Evolutionary conservation across 2,888 invertebrate genomes (phyloP).

Genomic region (Nymphalis c-album): DNA sequence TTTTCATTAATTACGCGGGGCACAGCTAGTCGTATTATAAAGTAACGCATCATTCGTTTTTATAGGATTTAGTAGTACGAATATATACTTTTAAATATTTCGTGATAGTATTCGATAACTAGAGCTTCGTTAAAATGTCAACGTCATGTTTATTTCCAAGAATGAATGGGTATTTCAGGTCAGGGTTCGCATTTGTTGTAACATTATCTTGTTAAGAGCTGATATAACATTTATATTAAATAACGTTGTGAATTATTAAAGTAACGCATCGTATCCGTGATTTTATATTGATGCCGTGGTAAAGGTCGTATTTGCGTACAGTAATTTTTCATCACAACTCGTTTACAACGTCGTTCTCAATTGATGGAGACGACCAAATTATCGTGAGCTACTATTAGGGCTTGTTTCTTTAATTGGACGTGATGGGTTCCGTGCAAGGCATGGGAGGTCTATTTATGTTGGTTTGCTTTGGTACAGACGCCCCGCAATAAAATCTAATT

Average conservation of each 20-base stretch:
- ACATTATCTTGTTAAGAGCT: conserved; percentile 5
- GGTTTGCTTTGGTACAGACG: conserved; percentile 60
- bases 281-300: conserved; percentile 25
- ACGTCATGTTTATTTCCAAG: neutral
- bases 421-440: conserved; percentile 29
- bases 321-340: conserved; percentile 63
- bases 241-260: conserved; percentile 4
- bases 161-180: neutral
- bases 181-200: conserved; percentile 5
- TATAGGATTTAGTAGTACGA: neutral
- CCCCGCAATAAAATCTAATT: conserved; percentile 80
- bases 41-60: neutral
- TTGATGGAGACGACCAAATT: conserved; percentile 59
- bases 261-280: conserved; percentile 15
- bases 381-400: conserved; percentile 46
- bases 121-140: neutral
- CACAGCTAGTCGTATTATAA: neutral
- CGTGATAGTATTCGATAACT: neutral
- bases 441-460: conserved; percentile 48
- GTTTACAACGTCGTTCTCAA: conserved; percentile 69
- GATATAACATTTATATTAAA: conserved; percentile 12
- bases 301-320: conserved; percentile 61
- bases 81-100: neutral
- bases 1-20: too few species aligned
- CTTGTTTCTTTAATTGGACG: conserved; percentile 29